phyloP scores from a whole-genome alignment of 2,888 invertebrate genomes.

The Timema podura region DNA sequence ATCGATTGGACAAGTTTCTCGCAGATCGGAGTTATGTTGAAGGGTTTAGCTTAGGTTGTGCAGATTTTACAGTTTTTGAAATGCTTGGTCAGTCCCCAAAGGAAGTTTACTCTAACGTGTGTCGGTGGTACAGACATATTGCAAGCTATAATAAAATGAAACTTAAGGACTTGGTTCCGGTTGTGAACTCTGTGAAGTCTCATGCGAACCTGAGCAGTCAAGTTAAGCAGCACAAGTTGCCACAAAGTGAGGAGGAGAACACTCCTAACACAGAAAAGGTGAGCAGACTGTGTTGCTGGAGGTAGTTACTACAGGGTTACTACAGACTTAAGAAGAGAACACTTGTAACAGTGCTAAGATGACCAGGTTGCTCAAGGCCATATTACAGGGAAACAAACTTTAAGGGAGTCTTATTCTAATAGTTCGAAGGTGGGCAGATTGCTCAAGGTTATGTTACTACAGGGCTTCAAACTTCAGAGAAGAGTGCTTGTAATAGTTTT shows the following conservation, averaged over 20 bases:
- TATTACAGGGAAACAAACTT: too few species aligned
- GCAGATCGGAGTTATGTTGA: constrained; percentile 36
- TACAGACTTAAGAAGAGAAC: too few species aligned
- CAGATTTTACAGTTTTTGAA: constrained; percentile 34
- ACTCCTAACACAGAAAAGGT: constrained; percentile 14
- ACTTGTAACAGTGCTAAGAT: too few species aligned
- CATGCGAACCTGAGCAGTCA: too few species aligned
- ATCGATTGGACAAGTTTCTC: constrained; percentile 34
- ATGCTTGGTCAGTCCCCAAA: constrained; percentile 27
- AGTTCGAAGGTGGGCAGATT: neutral
- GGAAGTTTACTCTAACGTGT: constrained; percentile 32
- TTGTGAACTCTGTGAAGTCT: neutral
- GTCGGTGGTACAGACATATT: constrained; percentile 38
- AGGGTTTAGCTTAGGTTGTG: constrained; percentile 35
- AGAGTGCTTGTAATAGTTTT: too few species aligned
- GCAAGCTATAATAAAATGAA: constrained; percentile 29
- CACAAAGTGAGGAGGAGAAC: neutral
- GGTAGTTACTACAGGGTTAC: too few species aligned
- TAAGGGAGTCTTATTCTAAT: too few species aligned
- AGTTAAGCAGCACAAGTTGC: neutral
- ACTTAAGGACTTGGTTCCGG: constrained; percentile 10
- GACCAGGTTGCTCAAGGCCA: too few species aligned
- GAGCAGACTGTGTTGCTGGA: too few species aligned
- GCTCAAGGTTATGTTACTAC: neutral
- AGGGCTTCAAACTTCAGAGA: neutral